Evolutionary conservation across 2,797 vertebrate species (phyloP), one percentile per base, ranked within the genome.

Genomic region (Harpagifer antarcticus): DNA sequence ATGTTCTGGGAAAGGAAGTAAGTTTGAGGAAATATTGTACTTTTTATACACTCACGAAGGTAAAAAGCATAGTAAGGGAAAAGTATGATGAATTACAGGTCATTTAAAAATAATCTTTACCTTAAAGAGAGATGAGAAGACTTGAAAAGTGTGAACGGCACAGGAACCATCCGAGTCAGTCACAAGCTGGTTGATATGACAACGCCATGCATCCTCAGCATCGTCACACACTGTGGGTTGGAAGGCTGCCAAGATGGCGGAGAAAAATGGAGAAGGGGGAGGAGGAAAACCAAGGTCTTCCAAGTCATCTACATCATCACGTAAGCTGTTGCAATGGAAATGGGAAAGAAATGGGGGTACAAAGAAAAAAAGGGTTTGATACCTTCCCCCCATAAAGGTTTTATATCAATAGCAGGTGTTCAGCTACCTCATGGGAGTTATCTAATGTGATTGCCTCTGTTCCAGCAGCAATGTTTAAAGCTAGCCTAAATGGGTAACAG

Each of bases 71-170:
- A 20, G 31, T 55, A 15, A 47, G 1, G 37, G 5, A 2, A 17
- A 9, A 33, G 5, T 5, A 9, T 40, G n/a, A 68, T 40, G 1
- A 42, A 20, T 49, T 9, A 3, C 3, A 3, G 31, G 15, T 4
- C 0, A 56, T 10, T 60, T 27, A 52, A 49, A 14, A 0, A 6
- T 48, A n/a, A 69, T 7, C 31, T 58, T 72, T 88, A 99, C 98
- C 97, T 98, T 97, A 88, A 99, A 99, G 90, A 99, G 91, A 59
- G 97, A 96, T 74, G 97, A 98, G 93, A 99, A 99, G 85, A 99
- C 97, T 48, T 99, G 97, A 92, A 99, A 99, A 15, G 98, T 99
- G 91, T 99, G 99, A 78, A 99, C 97, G 0, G 98, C 98, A 55
- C 97, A 99, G 45, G 98, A 99, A 0, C 98, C 98, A 3, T 99